Evolutionary conservation across 2,888 invertebrate species (phyloP), one percentile per base, ranked within the genome.

Genomic region (Blastobasis adustella): DNA sequence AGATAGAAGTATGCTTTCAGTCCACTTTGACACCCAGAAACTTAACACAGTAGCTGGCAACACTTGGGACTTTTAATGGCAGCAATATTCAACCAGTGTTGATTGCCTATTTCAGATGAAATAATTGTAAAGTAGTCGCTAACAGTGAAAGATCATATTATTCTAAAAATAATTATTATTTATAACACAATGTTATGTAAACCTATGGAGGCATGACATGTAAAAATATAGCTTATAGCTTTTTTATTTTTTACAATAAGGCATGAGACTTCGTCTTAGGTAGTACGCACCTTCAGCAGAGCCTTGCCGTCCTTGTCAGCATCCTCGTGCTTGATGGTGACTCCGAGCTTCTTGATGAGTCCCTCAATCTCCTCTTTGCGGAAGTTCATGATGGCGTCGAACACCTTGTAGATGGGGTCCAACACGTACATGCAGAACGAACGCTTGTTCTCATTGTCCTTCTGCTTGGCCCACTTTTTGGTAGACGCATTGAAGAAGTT

Each of bases 351-450:
- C 66, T 94, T 93, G 58, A 98, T 89, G 52, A 99, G 91, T 48
- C 91, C 91, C 49, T 96, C 94, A 56, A 96, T 95, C 77, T 98
- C 98, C 51, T 98, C 98, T 84, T 97, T 98, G 87, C 96, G 95
- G 91, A 95, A 96, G 89, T 96, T 95, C 97, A 97, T 98, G 85
- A 92, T 90, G 55, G 91, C 91, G 66, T 90, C 89, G 73, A 91
- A 90, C 80, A 96, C 96, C 91, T 98, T 98, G 92, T 98, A 99
- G 89, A 99, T 99, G 57, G 99, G 99, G 77, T 98, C 98, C 82
- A 99, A 90, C 71, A 99, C 96, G 89, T 99, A 99, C 95, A 98
- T 98, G 85, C 95, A 96, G 93, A 99, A 99, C 0, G 99, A 98
- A 69, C 99, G 94, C 85, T 97, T 97, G 92, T 97, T 96, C 57